A percentile compares a stretch with the other conserved stretches of the same genome.
These are phyloP conservation scores for Andrena haemorrhoa DNA, from an alignment of 2,888 invertebrate species.

Conservation along the genomic window DNA sequence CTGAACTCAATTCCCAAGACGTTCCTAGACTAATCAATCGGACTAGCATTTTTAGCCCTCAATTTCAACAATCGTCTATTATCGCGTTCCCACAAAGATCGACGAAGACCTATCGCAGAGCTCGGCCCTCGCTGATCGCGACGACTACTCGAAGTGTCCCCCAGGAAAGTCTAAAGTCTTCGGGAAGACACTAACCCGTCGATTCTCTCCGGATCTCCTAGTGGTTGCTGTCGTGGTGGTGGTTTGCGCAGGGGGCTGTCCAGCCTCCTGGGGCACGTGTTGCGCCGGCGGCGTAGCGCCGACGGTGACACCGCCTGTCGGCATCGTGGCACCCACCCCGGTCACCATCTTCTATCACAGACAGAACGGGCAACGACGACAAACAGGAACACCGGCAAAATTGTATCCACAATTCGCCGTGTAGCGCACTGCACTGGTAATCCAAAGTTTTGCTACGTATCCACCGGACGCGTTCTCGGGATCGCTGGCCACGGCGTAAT, in stretches of 20 bases:
- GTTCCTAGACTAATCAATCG: no score
- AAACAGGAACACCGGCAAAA: conserved; percentile 38
- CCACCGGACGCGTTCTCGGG: conserved; percentile 23
- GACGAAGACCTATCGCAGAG: no score
- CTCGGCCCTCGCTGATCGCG: neutral
- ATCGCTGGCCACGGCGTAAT: conserved; percentile 28
- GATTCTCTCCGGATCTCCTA: conserved; percentile 84
- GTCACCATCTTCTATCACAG: conserved; percentile 80
- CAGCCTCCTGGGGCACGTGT: conserved; percentile 84
- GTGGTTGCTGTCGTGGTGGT: conserved; percentile 78
- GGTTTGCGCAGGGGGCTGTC: conserved; percentile 82
- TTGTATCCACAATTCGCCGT: conserved; percentile 53
- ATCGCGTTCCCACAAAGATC: no score
- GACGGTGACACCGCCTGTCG: conserved; percentile 83
- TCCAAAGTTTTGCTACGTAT: conserved; percentile 48
- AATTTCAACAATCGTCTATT: no score
- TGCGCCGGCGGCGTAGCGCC: conserved; percentile 83
- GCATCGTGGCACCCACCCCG: conserved; percentile 84
- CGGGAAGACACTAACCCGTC: conserved; percentile 83
- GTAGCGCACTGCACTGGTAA: conserved; percentile 67
- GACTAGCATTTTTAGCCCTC: no score
- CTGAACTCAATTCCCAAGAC: no score
- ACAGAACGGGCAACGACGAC: conserved; percentile 35
- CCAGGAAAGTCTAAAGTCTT: neutral
- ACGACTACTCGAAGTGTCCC: neutral